Conservation (phyloP, 1,140 invertebrate genomes). For the Nasonia giraulti region DNA sequence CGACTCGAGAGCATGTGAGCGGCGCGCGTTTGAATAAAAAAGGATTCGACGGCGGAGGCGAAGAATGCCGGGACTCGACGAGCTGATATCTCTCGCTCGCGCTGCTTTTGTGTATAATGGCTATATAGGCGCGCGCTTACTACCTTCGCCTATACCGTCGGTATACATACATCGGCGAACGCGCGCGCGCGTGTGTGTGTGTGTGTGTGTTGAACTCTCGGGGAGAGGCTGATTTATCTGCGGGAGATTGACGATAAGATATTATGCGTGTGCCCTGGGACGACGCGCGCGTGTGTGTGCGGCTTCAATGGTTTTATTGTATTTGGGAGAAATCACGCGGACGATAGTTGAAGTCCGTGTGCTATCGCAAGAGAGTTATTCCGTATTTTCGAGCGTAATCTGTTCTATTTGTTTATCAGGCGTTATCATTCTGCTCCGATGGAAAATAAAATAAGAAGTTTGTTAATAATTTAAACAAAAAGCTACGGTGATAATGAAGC, state of each 20-base stretch:
- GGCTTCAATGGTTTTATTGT: not conserved
- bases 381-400: too few species aligned
- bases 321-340: not conserved
- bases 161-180: not conserved
- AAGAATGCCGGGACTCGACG: not conserved
- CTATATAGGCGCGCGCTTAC: not conserved
- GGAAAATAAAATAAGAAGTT: too few species aligned
- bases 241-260: slow-evolving; percentile 32
- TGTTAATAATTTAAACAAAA: not conserved
- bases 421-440: too few species aligned
- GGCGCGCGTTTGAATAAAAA: slow-evolving; percentile 24
- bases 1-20: not conserved
- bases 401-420: too few species aligned
- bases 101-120: not conserved
- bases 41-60: not conserved
- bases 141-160: not conserved
- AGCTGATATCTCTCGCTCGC: not conserved
- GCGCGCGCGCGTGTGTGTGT: too few species aligned
- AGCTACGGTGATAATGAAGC: not conserved
- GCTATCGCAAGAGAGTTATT: too few species aligned
- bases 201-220: not conserved
- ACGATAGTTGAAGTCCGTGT: too few species aligned
- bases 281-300: too few species aligned
- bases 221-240: slow-evolving; percentile 19
- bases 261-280: not conserved